These are phyloP conservation scores for Cheilinus undulatus DNA, from an alignment of 2,113 vertebrate genomes.

Conservation along the genomic window DNA sequence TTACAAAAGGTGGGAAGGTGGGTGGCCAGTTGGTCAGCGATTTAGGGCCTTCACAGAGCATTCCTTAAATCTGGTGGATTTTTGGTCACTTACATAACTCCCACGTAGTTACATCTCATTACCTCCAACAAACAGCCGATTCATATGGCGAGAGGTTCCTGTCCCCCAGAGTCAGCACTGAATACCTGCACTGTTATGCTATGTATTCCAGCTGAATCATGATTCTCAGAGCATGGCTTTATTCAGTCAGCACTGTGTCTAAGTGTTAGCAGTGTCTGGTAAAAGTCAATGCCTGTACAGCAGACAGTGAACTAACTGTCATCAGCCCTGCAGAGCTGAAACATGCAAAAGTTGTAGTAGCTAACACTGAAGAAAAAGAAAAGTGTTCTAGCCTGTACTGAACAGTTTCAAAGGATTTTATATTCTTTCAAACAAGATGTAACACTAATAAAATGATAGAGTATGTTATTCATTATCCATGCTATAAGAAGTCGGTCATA, in stretches of 20 bases:
- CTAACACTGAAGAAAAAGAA: neutral
- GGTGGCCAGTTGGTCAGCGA: conserved; percentile 73
- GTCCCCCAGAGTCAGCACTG: conserved; percentile 64
- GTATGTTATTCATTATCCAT: too few species aligned
- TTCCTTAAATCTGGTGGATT: conserved; percentile 73
- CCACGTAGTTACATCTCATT: conserved; percentile 81
- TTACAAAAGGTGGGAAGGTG: conserved; percentile 73
- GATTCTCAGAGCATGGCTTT: conserved; percentile 59
- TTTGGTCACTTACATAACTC: conserved; percentile 82
- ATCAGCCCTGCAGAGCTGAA: neutral
- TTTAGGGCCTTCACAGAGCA: conserved; percentile 66
- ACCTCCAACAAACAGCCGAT: conserved; percentile 75
- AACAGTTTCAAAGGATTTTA: neutral
- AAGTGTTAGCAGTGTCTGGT: conserved; percentile 38
- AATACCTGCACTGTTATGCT: conserved; percentile 76
- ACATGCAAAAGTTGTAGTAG: neutral
- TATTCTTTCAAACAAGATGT: too few species aligned
- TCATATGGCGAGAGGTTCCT: conserved; percentile 73
- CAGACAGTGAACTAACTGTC: conserved; percentile 27
- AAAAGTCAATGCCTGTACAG: conserved; percentile 24
- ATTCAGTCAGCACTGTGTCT: conserved; percentile 53
- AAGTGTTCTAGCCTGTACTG: neutral
- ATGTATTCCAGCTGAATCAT: conserved; percentile 74
- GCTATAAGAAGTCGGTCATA: too few species aligned
- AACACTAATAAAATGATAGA: too few species aligned